These are phyloP conservation scores for Acrossocheilus fasciatus DNA, from an alignment of 2,797 vertebrate species.

Conservation along the genomic window DNA sequence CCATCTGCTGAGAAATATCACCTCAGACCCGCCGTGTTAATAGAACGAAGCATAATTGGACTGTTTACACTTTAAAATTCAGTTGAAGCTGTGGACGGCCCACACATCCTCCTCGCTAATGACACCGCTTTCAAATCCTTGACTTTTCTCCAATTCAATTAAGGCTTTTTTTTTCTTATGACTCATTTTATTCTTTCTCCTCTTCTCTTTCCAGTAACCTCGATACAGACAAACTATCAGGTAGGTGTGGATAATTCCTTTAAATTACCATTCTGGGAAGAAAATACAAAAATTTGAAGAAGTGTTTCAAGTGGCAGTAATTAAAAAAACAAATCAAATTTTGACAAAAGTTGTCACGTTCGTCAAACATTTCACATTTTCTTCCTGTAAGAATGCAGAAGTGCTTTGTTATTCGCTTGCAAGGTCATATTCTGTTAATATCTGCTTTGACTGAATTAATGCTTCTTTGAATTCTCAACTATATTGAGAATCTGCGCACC, in stretches of 20 bases:
- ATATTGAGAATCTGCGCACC: neutral
- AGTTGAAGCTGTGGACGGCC: neutral
- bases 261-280: neutral
- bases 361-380: neutral
- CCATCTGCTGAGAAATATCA: constrained; percentile 4
- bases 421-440: neutral
- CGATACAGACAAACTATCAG: constrained; percentile 64
- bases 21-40: neutral
- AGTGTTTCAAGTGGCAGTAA: neutral
- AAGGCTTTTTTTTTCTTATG: constrained; percentile 46
- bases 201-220: constrained; percentile 49
- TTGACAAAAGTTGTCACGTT: neutral
- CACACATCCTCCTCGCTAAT: constrained; percentile 45
- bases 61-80: constrained; percentile 4
- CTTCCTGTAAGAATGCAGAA: neutral
- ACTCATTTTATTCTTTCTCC: constrained; percentile 51
- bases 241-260: constrained; percentile 46
- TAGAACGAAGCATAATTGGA: neutral
- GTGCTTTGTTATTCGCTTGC: constrained; percentile 1
- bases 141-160: constrained; percentile 56
- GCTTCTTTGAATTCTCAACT: neutral
- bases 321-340: neutral
- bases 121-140: constrained; percentile 43
- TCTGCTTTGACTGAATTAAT: neutral
- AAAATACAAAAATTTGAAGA: neutral